phyloP scores from a whole-genome alignment of 2,113 vertebrate genomes.

The Eptatretus burgeri region DNA sequence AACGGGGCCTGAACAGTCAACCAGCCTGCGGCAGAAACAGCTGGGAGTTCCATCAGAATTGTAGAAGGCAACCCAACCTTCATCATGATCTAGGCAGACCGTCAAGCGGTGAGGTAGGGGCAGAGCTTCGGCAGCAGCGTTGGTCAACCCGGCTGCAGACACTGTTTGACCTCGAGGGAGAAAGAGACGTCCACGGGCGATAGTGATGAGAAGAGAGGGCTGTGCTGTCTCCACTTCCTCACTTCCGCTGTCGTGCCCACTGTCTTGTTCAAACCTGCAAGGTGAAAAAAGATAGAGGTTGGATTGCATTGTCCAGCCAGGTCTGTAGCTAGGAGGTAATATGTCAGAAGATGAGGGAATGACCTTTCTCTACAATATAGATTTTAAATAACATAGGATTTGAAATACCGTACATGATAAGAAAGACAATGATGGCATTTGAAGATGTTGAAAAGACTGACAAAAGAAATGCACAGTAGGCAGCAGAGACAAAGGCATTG shows the following conservation, averaged over 20 bases:
- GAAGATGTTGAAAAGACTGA: too few species aligned
- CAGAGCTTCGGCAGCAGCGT: conserved; percentile 35
- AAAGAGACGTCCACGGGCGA: conserved; percentile 75
- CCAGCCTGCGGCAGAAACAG: conserved; percentile 55
- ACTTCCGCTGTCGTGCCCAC: conserved; percentile 87
- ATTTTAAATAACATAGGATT: too few species aligned
- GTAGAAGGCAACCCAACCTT: conserved; percentile 46
- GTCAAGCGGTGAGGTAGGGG: conserved; percentile 44
- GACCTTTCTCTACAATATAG: too few species aligned
- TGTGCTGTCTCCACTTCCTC: conserved; percentile 58
- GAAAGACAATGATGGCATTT: too few species aligned
- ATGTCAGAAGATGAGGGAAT: too few species aligned
- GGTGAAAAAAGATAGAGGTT: too few species aligned
- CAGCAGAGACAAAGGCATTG: too few species aligned
- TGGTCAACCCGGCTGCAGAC: conserved; percentile 20
- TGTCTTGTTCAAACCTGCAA: conserved; percentile 66
- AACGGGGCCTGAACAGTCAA: conserved; percentile 65
- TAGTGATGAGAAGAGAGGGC: conserved; percentile 50
- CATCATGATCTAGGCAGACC: conserved; percentile 57
- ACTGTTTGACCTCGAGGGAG: conserved; percentile 34
- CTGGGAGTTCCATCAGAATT: conserved; percentile 39
- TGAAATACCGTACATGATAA: too few species aligned
- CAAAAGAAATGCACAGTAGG: too few species aligned
- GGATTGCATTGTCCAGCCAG: too few species aligned
- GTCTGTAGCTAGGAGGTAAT: too few species aligned